Conservation (phyloP, 2,888 invertebrate genomes). For the Hemicrepidius hirtus region DNA sequence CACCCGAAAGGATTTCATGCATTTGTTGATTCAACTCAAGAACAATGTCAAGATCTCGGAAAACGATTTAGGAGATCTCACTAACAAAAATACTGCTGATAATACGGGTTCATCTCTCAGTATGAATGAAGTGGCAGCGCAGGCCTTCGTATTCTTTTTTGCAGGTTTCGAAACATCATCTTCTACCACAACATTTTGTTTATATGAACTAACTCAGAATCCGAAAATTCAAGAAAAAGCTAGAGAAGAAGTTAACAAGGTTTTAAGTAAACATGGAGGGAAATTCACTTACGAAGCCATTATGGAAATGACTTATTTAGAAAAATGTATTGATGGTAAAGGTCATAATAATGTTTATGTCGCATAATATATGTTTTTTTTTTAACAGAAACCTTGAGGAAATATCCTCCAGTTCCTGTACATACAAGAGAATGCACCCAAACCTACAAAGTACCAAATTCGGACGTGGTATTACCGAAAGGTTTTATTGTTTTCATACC, state of each 20-base stretch:
- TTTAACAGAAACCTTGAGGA: slow-evolving; percentile 67
- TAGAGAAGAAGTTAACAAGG: slow-evolving; percentile 69
- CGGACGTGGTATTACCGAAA: slow-evolving; percentile 56
- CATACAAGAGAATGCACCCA: slow-evolving; percentile 55
- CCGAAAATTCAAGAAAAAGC: slow-evolving; percentile 70
- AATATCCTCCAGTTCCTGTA: slow-evolving; percentile 63
- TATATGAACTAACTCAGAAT: slow-evolving; percentile 73
- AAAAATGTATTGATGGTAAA: slow-evolving; percentile 70
- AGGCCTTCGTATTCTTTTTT: slow-evolving; percentile 62
- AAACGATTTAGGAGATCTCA: slow-evolving; percentile 56
- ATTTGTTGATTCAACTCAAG: slow-evolving; percentile 68
- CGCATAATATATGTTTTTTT: no score
- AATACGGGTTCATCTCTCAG: slow-evolving; percentile 42
- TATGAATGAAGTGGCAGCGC: slow-evolving; percentile 55
- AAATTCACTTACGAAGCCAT: slow-evolving; percentile 72
- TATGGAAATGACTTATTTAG: slow-evolving; percentile 72
- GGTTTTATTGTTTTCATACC: slow-evolving; percentile 61
- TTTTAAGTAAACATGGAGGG: slow-evolving; percentile 58
- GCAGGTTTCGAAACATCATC: slow-evolving; percentile 70
- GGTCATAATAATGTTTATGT: no score
- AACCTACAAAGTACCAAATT: slow-evolving; percentile 54
- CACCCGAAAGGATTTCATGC: slow-evolving; percentile 74
- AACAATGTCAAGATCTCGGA: slow-evolving; percentile 53
- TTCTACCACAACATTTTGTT: slow-evolving; percentile 69
- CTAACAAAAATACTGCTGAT: neutral